phyloP scores from a whole-genome alignment of 2,113 vertebrate species.

The Bubalus kerabau region DNA sequence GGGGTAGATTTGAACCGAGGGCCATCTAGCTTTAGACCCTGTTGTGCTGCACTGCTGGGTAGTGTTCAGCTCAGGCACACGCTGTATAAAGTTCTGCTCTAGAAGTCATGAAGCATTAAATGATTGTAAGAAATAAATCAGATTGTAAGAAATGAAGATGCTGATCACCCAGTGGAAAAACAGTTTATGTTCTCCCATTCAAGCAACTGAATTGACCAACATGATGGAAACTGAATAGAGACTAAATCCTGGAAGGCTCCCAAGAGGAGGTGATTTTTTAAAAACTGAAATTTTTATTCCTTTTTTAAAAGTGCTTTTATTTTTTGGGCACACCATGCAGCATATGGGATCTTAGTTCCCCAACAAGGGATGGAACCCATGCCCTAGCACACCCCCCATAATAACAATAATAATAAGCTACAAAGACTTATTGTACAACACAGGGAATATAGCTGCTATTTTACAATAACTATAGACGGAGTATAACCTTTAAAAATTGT shows the following conservation, averaged over 20 bases:
- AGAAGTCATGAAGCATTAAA: neutral
- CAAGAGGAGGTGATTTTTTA: neutral
- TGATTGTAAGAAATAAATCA: neutral
- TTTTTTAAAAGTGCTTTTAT: neutral
- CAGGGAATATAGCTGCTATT: neutral
- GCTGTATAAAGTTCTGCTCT: neutral
- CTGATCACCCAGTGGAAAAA: neutral
- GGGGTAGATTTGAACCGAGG: neutral
- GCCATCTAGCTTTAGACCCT: neutral
- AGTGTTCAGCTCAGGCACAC: neutral
- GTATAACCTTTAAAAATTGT: neutral
- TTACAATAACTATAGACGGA: neutral
- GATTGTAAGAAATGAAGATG: neutral
- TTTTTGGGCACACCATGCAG: neutral
- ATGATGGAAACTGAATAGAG: neutral
- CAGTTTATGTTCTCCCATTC: neutral
- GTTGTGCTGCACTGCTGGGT: neutral
- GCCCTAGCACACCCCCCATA: neutral
- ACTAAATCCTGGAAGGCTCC: constrained; percentile 10
- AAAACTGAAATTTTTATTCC: neutral
- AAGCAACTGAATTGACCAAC: neutral
- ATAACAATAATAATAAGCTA: neutral
- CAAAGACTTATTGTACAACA: neutral
- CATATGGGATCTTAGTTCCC: neutral
- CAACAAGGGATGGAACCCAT: neutral